phyloP scores from a whole-genome alignment of 2,797 vertebrate genomes.

The Calcarius lapponicus region DNA sequence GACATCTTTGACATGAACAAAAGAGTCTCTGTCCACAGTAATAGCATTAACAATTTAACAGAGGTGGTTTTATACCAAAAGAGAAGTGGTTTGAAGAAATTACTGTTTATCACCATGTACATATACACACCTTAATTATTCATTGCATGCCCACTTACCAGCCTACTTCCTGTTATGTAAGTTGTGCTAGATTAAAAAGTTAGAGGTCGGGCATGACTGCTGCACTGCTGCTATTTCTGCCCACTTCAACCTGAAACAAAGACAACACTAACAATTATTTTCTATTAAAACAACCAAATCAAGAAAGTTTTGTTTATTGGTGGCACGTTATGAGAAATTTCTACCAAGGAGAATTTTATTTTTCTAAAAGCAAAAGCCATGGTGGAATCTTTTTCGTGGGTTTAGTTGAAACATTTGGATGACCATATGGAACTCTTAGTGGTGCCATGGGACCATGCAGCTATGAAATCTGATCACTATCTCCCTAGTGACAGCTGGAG shows the following conservation, averaged over 20 bases:
- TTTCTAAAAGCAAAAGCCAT: slow-evolving; percentile 72
- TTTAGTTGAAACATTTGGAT: slow-evolving; percentile 97
- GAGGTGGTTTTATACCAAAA: slow-evolving; percentile 60
- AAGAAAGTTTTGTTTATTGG: slow-evolving; percentile 37
- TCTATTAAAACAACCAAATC: slow-evolving; percentile 18
- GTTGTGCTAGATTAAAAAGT: slow-evolving; percentile 47
- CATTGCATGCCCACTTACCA: slow-evolving; percentile 61
- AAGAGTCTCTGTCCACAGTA: slow-evolving; percentile 67
- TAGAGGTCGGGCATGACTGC: neutral
- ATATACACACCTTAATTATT: slow-evolving; percentile 75
- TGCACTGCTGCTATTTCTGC: neutral
- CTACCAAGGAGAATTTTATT: slow-evolving; percentile 70
- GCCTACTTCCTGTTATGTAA: slow-evolving; percentile 45
- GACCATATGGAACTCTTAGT: slow-evolving; percentile 99
- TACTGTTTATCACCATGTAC: slow-evolving; percentile 65
- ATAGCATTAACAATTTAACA: slow-evolving; percentile 77
- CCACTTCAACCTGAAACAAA: neutral
- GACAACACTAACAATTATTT: neutral
- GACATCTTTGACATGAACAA: slow-evolving; percentile 69
- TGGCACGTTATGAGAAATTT: slow-evolving; percentile 38
- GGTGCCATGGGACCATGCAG: slow-evolving; percentile 96
- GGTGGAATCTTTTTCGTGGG: slow-evolving; percentile 79
- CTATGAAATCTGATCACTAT: slow-evolving; percentile 99
- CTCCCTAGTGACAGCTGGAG: slow-evolving; percentile 99
- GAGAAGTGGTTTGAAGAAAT: slow-evolving; percentile 63